phyloP scores from a whole-genome alignment of 2,888 invertebrate species.

The Cantharis nigra region DNA sequence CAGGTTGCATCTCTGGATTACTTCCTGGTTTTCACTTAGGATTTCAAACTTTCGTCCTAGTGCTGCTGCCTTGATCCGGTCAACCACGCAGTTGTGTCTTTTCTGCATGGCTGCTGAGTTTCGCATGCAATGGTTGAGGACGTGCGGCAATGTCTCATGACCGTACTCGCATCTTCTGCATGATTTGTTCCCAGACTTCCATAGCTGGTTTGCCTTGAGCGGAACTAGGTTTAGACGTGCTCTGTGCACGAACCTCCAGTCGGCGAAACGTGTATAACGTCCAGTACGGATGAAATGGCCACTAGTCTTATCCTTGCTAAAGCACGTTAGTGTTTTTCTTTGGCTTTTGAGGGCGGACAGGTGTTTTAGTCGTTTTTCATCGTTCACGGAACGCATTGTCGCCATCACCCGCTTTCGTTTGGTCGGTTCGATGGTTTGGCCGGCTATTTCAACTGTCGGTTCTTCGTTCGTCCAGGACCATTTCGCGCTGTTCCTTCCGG shows the following conservation, averaged over 20 bases:
- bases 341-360: not conserved
- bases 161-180: not conserved
- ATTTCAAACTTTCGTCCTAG: not conserved
- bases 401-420: not conserved
- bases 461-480: not conserved
- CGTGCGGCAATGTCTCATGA: no score
- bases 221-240: no score
- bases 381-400: not conserved
- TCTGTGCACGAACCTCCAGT: no score
- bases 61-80: not conserved
- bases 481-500: not conserved
- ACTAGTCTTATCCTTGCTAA: not conserved
- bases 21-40: not conserved
- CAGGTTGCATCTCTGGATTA: not conserved
- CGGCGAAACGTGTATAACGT: no score
- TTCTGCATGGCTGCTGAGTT: no score
- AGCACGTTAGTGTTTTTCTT: not conserved
- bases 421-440: not conserved
- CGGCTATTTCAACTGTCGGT: not conserved
- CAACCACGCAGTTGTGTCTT: no score
- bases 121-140: no score
- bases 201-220: no score
- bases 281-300: no score
- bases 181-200: no score
- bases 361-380: not conserved